Percentiles rank a stretch among this genome's conserved stretches.
These are phyloP conservation scores for Aegithalos caudatus DNA, from an alignment of 2,113 vertebrate species.

Conservation along the genomic window DNA sequence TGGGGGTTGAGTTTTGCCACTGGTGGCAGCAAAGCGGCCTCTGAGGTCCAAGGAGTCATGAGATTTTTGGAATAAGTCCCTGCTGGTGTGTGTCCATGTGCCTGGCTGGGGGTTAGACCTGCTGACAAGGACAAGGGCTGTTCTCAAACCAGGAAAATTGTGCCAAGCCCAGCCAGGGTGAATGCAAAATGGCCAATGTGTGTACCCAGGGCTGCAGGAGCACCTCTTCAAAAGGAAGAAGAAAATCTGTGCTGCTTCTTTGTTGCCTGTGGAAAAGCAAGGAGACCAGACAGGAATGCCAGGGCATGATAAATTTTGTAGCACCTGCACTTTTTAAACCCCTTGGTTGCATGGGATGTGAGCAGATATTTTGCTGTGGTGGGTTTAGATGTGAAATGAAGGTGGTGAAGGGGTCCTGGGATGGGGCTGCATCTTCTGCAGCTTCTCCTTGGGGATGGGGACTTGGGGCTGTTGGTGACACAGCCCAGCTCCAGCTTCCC, in stretches of 20 bases:
- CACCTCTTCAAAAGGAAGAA: not conserved
- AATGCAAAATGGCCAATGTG: not conserved
- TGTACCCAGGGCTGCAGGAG: not conserved
- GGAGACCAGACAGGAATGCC: not conserved
- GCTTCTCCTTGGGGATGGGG: fast-evolving
- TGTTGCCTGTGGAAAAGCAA: not conserved
- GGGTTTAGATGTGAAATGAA: not conserved
- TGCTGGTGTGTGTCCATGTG: fast-evolving
- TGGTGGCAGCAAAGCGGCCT: not conserved
- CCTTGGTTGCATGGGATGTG: not conserved
- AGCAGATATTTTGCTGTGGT: not conserved
- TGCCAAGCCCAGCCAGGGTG: not conserved
- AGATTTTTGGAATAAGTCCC: not conserved
- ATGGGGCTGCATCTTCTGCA: not conserved
- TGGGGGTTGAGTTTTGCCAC: not conserved
- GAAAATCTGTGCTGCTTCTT: not conserved
- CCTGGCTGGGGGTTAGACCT: not conserved
- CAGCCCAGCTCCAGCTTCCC: not conserved
- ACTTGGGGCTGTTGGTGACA: not conserved
- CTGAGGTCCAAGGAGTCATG: not conserved
- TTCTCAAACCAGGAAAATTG: not conserved
- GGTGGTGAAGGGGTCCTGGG: fast-evolving
- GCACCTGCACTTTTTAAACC: not conserved
- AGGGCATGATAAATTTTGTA: not conserved
- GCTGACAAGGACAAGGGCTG: fast-evolving